Base-by-base conservation (phyloP, 2,113 vertebrate species). In the Chelonoidis abingdonii region DNA sequence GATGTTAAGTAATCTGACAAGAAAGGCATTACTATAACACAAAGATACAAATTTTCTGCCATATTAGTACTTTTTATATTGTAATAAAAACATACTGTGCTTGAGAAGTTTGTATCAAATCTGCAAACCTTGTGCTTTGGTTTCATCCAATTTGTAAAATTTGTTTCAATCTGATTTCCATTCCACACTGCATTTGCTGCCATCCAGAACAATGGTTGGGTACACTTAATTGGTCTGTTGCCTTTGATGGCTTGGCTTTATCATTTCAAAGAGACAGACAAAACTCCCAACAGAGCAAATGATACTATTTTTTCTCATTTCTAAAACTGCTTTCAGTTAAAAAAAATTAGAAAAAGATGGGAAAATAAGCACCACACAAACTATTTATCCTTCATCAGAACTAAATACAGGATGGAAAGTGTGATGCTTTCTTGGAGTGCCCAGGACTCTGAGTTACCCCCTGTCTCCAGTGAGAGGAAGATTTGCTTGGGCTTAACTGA, bases 321-420 rank as follows among this genome's bases (percentile, higher is more conserved):
- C 76, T 95, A 93, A 93, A 95, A 84, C 80, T 62, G 31, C 57
- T 97, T 96, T 97, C 92, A 93, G 86, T 80, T 89, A 94, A 93
- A 97, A 49, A 94, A 95, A 81, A 86, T 80, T 89, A 59, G 80
- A 81, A 69, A 44, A 72, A 41, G 57, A 17, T 24, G 4, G 2
- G 24, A 29, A 95, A 95, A 87, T 93, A 19, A 95, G 19, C 85
- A 75, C 6, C 80, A 38, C 52, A n/a, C 44, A 87, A 96, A 44
- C 38, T 89, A 87, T 92, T 95, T 93, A 80, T 92, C 86, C 90
- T 94, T 94, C 89, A 86, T 90, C 86, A 89, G 50, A 96, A 92
- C 75, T 88, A 94, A 97, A 86, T 94, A 88, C 59, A 83, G 96
- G 38, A 50, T 62, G 85, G 95, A 89, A 96, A 47, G 76, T n/a